These are phyloP conservation scores for Andrena chrysosceles DNA, from an alignment of 2,888 invertebrate species.

Conservation along the genomic window DNA sequence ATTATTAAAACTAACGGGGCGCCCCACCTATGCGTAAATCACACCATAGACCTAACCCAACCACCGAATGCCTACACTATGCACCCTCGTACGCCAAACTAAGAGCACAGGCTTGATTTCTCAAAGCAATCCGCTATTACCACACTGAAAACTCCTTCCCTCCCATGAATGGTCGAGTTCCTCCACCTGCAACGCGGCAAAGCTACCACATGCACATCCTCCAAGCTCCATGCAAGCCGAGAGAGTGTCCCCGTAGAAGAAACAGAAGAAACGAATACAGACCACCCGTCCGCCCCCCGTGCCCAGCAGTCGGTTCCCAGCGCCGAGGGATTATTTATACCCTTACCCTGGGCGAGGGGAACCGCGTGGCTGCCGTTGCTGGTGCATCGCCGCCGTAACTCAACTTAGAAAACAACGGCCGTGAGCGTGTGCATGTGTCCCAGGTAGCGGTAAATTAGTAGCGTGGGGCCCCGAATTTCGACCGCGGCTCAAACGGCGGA, in stretches of 20 bases:
- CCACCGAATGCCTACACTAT: too few relatives aligned
- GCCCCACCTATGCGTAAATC: too few relatives aligned
- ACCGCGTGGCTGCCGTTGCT: conserved; percentile 63
- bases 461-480: conserved; percentile 77
- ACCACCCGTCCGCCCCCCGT: conserved; percentile 65
- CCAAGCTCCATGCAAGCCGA: not conserved
- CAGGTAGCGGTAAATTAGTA: conserved; percentile 83
- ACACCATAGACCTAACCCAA: too few relatives aligned
- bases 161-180: too few relatives aligned
- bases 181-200: too few relatives aligned
- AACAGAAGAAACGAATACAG: conserved; percentile 64
- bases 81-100: too few relatives aligned
- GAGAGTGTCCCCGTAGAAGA: not conserved
- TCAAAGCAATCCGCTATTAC: too few relatives aligned
- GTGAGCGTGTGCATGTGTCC: conserved; percentile 74
- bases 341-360: conserved; percentile 37
- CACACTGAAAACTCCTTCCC: not conserved
- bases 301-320: conserved; percentile 44
- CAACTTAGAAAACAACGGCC: conserved; percentile 77
- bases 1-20: too few relatives aligned
- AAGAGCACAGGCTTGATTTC: too few relatives aligned
- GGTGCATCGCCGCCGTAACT: conserved; percentile 79
- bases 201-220: not conserved
- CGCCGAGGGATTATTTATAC: conserved; percentile 64
- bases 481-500: conserved; percentile 53